A percentile compares a stretch with the other conserved stretches of the same genome.
Evolutionary conservation across 2,888 invertebrate genomes (phyloP).

Genomic region (Pseudolycoriella hygida): DNA sequence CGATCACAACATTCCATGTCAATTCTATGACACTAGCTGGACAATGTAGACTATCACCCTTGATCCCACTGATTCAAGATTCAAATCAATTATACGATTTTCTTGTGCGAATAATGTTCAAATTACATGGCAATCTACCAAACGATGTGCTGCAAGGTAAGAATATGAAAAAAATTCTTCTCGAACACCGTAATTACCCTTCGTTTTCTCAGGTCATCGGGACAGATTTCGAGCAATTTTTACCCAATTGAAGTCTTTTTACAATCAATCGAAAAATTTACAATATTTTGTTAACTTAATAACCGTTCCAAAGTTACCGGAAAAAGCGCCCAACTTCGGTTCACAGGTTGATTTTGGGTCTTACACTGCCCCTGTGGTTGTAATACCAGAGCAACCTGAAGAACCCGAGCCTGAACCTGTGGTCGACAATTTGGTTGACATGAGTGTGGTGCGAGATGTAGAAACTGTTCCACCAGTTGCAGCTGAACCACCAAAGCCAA

Average conservation of each 20-base stretch:
- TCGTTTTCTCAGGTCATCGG: conserved; percentile 49
- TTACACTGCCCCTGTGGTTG: conserved; percentile 87
- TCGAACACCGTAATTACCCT: no score
- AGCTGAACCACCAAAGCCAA: conserved; percentile 27
- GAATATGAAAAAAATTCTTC: neutral
- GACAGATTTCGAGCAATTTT: conserved; percentile 83
- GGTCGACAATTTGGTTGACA: conserved; percentile 25
- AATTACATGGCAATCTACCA: conserved; percentile 78
- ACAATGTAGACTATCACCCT: conserved; percentile 88
- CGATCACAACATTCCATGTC: conserved; percentile 80
- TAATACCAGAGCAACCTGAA: conserved; percentile 51
- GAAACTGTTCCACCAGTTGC: neutral
- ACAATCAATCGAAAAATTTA: conserved; percentile 77
- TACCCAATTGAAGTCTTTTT: conserved; percentile 74
- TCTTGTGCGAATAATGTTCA: conserved; percentile 89
- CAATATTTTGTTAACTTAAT: conserved; percentile 97
- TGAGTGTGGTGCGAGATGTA: conserved; percentile 10
- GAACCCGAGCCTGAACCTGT: conserved; percentile 27
- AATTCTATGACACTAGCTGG: conserved; percentile 96
- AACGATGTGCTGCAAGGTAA: conserved; percentile 77
- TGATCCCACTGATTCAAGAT: conserved; percentile 90
- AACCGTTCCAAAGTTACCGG: conserved; percentile 79
- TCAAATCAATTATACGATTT: conserved; percentile 93
- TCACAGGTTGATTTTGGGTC: conserved; percentile 76
- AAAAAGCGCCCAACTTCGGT: conserved; percentile 89